A percentile compares a stretch with the other conserved stretches of the same genome.
These are phyloP conservation scores for Cyclopterus lumpus DNA, from an alignment of 2,797 vertebrate genomes.

Conservation along the genomic window DNA sequence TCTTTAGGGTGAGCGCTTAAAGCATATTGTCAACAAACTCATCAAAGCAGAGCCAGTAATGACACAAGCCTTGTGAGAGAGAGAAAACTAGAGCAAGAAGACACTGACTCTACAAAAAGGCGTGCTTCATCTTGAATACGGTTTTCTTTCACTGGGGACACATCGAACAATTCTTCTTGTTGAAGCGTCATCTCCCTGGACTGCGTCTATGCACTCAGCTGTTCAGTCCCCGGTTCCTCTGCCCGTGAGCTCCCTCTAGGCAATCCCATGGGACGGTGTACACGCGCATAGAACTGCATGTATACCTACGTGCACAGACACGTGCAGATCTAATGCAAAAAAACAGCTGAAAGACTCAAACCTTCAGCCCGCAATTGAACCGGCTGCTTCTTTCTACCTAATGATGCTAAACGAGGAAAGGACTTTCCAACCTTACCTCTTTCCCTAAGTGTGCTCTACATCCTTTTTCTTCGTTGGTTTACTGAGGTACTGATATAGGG, in stretches of 20 bases:
- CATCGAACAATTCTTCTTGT: conserved; percentile 62
- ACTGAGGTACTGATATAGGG: background rate
- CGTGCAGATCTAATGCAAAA: conserved; percentile 17
- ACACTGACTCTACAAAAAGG: conserved; percentile 26
- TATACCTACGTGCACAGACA: conserved; percentile 9
- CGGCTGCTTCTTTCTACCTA: background rate
- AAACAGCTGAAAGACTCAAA: conserved; percentile 35
- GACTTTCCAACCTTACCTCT: background rate
- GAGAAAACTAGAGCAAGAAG: conserved; percentile 20
- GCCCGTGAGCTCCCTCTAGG: conserved; percentile 59
- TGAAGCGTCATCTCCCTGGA: conserved; percentile 60
- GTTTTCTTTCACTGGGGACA: conserved; percentile 43
- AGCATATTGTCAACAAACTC: conserved; percentile 42
- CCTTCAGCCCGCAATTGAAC: background rate
- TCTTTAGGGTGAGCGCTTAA: conserved; percentile 33
- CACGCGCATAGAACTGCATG: background rate
- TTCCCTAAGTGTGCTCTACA: background rate
- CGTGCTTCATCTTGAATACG: conserved; percentile 43
- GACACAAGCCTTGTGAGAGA: conserved; percentile 7
- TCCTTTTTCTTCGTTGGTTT: background rate
- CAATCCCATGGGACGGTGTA: conserved; percentile 27
- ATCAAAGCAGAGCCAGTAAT: conserved; percentile 33
- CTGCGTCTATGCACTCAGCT: conserved; percentile 51
- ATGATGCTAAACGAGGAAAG: background rate
- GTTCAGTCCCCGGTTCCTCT: conserved; percentile 59